These are phyloP conservation scores for Dorcus hopei DNA, from an alignment of 2,888 invertebrate species.

Conservation along the genomic window DNA sequence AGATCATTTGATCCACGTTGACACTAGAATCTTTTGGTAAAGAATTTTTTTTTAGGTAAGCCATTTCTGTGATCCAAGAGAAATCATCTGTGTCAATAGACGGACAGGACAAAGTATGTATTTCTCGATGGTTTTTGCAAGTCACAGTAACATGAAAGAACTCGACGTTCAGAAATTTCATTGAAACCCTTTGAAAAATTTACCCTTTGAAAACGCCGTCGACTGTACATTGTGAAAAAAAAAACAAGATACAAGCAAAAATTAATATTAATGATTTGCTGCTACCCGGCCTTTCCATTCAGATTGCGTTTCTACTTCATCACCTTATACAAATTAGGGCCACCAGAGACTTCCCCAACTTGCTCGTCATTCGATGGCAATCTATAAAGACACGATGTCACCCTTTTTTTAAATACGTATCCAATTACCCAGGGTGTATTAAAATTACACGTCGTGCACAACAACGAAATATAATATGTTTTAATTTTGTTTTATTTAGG, in stretches of 20 bases:
- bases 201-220: conserved; percentile 7
- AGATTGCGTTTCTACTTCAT: conserved; percentile 5
- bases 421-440: too few species aligned
- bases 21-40: too few species aligned
- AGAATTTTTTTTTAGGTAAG: too few species aligned
- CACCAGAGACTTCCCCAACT: conserved; percentile 5
- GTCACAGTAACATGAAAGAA: conserved; percentile 1
- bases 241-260: conserved; percentile 10
- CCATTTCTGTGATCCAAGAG: too few species aligned
- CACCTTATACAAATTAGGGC: conserved; percentile 10
- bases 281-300: conserved; percentile 11
- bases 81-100: too few species aligned
- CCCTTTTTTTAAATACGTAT: background rate
- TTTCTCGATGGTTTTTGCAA: background rate
- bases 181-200: background rate
- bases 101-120: background rate
- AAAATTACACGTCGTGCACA: too few species aligned
- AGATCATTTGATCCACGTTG: too few species aligned
- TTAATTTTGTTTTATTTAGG: too few species aligned
- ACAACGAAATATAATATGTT: too few species aligned
- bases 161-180: background rate
- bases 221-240: conserved; percentile 5
- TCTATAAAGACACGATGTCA: conserved; percentile 14
- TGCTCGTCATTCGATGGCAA: conserved; percentile 8
- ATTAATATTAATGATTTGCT: conserved; percentile 17